Conservation (phyloP, 1,140 invertebrate genomes). For the Stenopsyche tienmushanensis region DNA sequence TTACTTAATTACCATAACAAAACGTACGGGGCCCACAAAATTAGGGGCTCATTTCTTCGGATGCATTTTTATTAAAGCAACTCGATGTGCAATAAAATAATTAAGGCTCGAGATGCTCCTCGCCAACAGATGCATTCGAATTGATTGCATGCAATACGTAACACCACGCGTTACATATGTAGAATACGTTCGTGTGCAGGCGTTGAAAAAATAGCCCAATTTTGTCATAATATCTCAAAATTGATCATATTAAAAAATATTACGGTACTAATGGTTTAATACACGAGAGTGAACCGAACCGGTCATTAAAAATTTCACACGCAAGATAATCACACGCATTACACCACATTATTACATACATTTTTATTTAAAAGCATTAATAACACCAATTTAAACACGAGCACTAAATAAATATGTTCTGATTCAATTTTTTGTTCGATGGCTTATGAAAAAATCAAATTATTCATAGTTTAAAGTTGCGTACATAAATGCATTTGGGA, state of each 20-base stretch:
- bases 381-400: conserved; percentile 27
- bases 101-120: no score
- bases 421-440: conserved; percentile 6
- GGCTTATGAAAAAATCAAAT: background rate
- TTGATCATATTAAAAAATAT: conserved; percentile 22
- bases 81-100: no score
- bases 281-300: conserved; percentile 1
- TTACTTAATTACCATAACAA: background rate
- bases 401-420: conserved; percentile 9
- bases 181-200: background rate
- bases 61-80: no score
- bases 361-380: conserved; percentile 14
- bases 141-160: background rate
- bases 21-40: background rate
- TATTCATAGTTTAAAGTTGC: no score
- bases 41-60: no score
- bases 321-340: conserved; percentile 24
- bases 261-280: conserved; percentile 19
- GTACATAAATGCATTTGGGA: no score
- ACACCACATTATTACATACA: background rate
- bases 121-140: background rate
- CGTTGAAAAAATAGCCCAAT: background rate
- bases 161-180: background rate
- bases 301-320: conserved; percentile 31
- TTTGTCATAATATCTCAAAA: background rate